These are phyloP conservation scores for Lutraria rhynchaena DNA, from an alignment of 1,140 invertebrate genomes.

Conservation along the genomic window DNA sequence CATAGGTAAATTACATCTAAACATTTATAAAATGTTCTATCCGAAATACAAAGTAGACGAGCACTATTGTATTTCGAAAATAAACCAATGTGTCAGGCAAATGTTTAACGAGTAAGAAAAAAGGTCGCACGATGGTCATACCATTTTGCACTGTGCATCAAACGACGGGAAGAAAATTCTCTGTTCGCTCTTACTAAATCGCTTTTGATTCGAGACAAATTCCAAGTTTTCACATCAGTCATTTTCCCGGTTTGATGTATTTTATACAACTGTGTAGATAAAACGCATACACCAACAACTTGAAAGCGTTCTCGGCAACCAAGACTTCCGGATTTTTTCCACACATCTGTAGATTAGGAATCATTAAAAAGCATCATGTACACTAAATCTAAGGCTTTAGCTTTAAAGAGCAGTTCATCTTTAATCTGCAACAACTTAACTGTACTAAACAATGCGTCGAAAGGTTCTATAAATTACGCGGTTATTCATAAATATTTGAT, in stretches of 20 bases:
- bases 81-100: too few relatives aligned
- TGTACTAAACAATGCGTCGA: conserved; percentile 69
- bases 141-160: conserved; percentile 90
- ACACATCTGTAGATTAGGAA: too few relatives aligned
- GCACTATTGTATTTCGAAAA: too few relatives aligned
- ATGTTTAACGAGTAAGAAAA: background rate
- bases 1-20: too few relatives aligned
- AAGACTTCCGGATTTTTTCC: conserved; percentile 54
- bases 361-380: too few relatives aligned
- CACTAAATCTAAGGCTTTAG: conserved; percentile 79
- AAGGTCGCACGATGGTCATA: conserved; percentile 68
- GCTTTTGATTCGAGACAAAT: conserved; percentile 83
- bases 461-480: conserved; percentile 75
- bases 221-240: conserved; percentile 73
- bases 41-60: too few relatives aligned
- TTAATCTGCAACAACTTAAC: conserved; percentile 77
- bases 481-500: conserved; percentile 78
- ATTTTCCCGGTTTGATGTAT: conserved; percentile 68
- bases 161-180: conserved; percentile 88
- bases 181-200: conserved; percentile 87
- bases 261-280: background rate
- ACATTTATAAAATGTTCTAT: too few relatives aligned
- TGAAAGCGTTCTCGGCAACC: conserved; percentile 71
- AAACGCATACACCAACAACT: background rate
- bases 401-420: conserved; percentile 77